phyloP scores from a whole-genome alignment of 2,888 invertebrate genomes.

The Gasteruption jaculator region DNA sequence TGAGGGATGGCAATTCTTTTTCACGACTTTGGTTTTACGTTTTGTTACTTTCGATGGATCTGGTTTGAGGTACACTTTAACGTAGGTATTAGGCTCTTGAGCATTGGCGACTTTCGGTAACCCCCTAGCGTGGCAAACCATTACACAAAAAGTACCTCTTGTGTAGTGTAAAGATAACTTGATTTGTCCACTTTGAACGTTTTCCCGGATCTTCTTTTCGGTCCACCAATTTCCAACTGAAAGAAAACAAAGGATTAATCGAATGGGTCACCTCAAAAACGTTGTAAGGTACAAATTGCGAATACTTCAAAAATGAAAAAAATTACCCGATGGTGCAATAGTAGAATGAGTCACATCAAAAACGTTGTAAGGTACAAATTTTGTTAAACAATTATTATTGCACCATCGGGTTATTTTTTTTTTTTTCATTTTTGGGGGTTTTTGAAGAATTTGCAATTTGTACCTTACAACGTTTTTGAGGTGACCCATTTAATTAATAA shows the following conservation, averaged over 20 bases:
- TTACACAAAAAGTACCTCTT: constrained; percentile 69
- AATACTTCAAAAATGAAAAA: too few relatives aligned
- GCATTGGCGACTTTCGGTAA: constrained; percentile 74
- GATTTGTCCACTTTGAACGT: constrained; percentile 64
- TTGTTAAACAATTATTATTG: too few relatives aligned
- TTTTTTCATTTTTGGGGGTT: too few relatives aligned
- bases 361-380: too few relatives aligned
- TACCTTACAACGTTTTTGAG: too few relatives aligned
- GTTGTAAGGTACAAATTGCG: too few relatives aligned
- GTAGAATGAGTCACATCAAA: too few relatives aligned
- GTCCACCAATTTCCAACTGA: constrained; percentile 50
- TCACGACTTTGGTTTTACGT: constrained; percentile 90
- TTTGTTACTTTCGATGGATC: constrained; percentile 91
- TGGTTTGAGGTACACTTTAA: constrained; percentile 89
- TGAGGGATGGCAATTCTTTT: constrained; percentile 89
- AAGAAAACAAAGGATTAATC: constrained; percentile 15
- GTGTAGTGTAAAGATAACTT: constrained; percentile 76
- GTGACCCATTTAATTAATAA: too few relatives aligned
- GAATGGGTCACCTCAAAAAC: too few relatives aligned
- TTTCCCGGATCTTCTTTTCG: constrained; percentile 42
- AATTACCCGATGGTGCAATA: too few relatives aligned
- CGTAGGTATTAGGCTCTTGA: constrained; percentile 84
- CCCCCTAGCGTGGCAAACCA: constrained; percentile 89
- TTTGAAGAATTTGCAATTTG: too few relatives aligned
- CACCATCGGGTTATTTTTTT: too few relatives aligned